phyloP scores from a whole-genome alignment of 2,888 invertebrate species.

The Epistrophe grossulariae region DNA sequence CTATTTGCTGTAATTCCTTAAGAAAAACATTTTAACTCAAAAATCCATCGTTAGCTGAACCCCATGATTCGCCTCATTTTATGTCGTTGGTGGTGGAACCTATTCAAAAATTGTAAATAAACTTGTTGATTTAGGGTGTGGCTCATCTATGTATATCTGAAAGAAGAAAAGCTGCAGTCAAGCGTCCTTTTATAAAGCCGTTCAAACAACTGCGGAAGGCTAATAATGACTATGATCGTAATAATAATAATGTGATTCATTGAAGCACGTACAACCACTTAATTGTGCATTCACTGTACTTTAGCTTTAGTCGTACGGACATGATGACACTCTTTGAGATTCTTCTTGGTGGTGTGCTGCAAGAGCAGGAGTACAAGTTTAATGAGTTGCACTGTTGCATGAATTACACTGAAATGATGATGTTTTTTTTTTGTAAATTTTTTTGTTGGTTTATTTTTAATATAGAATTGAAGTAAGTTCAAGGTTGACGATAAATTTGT shows the following conservation, averaged over 20 bases:
- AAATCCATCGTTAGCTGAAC: neutral
- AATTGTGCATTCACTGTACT: conserved; percentile 68
- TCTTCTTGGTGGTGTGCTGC: conserved; percentile 1
- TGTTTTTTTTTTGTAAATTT: conserved; percentile 6
- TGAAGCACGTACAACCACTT: conserved; percentile 70
- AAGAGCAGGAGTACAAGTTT: conserved; percentile 24
- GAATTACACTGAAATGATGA: conserved; percentile 1
- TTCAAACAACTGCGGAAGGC: conserved; percentile 20
- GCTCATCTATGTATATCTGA: neutral
- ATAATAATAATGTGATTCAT: conserved; percentile 57
- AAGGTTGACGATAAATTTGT: conserved; percentile 29
- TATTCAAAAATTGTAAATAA: conserved; percentile 49
- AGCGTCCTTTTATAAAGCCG: conserved; percentile 36
- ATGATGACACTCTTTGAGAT: conserved; percentile 22
- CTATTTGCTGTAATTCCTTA: neutral
- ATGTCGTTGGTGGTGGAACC: conserved; percentile 20
- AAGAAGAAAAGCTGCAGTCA: neutral
- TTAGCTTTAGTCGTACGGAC: conserved; percentile 31
- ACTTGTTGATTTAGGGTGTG: conserved; percentile 47
- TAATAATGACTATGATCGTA: conserved; percentile 17
- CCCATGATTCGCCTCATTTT: conserved; percentile 5
- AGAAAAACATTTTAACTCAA: neutral
- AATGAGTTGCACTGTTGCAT: conserved; percentile 54
- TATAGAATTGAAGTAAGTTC: conserved; percentile 23
- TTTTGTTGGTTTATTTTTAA: neutral